A percentile compares a stretch with the other conserved stretches of the same genome.
phyloP scores from a whole-genome alignment of 2,888 invertebrate species.

The Lycophotia porphyrea region DNA sequence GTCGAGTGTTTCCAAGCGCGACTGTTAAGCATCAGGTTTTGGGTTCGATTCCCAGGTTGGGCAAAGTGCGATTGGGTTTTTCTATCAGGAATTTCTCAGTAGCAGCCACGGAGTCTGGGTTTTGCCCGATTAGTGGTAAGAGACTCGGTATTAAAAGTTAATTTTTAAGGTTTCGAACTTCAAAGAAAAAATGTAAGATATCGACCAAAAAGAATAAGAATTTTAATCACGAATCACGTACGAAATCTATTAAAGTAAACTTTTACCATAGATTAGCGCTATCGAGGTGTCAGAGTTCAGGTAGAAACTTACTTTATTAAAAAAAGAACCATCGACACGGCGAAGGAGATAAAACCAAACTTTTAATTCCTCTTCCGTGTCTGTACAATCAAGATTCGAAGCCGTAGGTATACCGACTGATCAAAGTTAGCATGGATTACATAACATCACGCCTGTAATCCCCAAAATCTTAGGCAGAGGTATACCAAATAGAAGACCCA shows the following conservation, averaged over 20 bases:
- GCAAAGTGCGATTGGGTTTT: not conserved
- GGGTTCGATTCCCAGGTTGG: not conserved
- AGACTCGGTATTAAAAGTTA: not conserved
- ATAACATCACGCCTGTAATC: no score
- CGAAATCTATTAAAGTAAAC: not conserved
- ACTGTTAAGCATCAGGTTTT: not conserved
- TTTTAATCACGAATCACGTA: not conserved
- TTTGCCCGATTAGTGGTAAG: not conserved
- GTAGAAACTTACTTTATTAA: not conserved
- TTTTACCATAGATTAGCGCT: not conserved
- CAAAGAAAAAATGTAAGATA: not conserved
- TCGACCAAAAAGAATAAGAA: not conserved
- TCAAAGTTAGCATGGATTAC: not conserved
- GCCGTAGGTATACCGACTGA: not conserved
- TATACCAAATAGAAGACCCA: no score
- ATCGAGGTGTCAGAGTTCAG: not conserved
- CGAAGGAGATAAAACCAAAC: not conserved
- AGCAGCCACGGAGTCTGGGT: not conserved
- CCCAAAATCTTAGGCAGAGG: no score
- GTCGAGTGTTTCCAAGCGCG: not conserved
- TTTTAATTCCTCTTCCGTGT: not conserved
- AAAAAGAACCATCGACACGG: not conserved
- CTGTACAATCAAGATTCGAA: not conserved
- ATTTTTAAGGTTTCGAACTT: not conserved
- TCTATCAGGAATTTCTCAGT: not conserved